phyloP scores from a whole-genome alignment of 1,140 invertebrate genomes.

The Musca domestica region DNA sequence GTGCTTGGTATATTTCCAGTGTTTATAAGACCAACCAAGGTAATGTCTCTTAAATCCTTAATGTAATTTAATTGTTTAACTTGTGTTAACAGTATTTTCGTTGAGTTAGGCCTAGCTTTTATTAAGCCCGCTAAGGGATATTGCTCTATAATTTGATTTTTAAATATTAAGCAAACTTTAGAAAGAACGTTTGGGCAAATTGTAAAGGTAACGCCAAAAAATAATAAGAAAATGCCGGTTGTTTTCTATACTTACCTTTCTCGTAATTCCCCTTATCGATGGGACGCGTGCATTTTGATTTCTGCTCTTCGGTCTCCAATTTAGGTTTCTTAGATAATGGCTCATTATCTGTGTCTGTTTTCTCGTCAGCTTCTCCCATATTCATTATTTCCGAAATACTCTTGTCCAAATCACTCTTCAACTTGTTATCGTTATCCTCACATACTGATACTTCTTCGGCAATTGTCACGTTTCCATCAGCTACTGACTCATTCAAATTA shows the following conservation, averaged over 20 bases:
- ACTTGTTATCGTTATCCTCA: conserved; percentile 27
- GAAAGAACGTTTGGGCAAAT: too few relatives aligned
- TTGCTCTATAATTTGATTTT: too few relatives aligned
- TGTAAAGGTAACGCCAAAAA: too few relatives aligned
- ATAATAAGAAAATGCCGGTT: too few relatives aligned
- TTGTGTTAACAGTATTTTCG: too few relatives aligned
- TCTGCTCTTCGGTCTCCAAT: background rate
- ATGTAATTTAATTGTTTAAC: too few relatives aligned
- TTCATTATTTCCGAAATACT: conserved; percentile 32
- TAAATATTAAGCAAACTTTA: too few relatives aligned
- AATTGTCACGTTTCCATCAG: conserved; percentile 8
- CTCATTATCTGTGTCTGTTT: conserved; percentile 1
- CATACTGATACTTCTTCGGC: conserved; percentile 23
- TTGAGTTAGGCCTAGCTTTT: too few relatives aligned
- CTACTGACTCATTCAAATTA: background rate
- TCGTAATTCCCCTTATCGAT: conserved; percentile 27
- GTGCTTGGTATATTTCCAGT: too few relatives aligned
- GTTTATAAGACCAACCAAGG: too few relatives aligned
- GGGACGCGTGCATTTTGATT: conserved; percentile 20
- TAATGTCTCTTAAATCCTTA: too few relatives aligned
- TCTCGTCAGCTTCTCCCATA: conserved; percentile 1
- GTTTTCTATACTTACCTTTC: conserved; percentile 32
- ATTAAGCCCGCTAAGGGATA: too few relatives aligned
- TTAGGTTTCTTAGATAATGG: conserved; percentile 34
- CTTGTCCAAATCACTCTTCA: conserved; percentile 30